phyloP scores from a whole-genome alignment of 2,888 invertebrate genomes.

The Lasius platythorax region DNA sequence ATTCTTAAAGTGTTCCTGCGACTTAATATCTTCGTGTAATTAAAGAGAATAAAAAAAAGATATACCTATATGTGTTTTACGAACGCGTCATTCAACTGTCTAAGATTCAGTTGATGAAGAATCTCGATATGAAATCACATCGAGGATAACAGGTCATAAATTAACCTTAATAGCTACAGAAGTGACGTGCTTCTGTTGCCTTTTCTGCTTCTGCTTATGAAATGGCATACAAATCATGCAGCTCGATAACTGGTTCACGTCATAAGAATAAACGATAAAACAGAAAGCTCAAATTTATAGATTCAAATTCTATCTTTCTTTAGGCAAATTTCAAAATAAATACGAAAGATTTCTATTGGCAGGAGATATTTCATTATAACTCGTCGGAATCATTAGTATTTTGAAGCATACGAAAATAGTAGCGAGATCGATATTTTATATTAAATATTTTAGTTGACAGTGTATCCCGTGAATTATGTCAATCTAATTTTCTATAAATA shows the following conservation, averaged over 20 bases:
- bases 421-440: neutral
- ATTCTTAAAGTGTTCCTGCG: neutral
- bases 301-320: conserved; percentile 9
- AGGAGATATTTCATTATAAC: neutral
- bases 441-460: neutral
- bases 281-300: conserved; percentile 16
- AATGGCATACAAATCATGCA: conserved; percentile 24
- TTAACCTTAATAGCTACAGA: conserved; percentile 61
- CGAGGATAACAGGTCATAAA: conserved; percentile 57
- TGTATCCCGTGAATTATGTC: neutral
- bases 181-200: conserved; percentile 12
- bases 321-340: conserved; percentile 3
- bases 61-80: neutral
- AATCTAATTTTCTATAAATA: conserved; percentile 8
- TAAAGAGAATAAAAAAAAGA: neutral
- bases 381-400: neutral
- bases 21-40: neutral
- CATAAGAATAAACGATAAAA: neutral
- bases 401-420: neutral
- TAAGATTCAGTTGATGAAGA: conserved; percentile 48
- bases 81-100: conserved; percentile 9
- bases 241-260: conserved; percentile 3
- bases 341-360: neutral
- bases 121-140: conserved; percentile 60
- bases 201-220: conserved; percentile 26